Evolutionary conservation across 2,888 invertebrate species (phyloP), one percentile per base, ranked within the genome.

Genomic region (Acrobasis suavella): DNA sequence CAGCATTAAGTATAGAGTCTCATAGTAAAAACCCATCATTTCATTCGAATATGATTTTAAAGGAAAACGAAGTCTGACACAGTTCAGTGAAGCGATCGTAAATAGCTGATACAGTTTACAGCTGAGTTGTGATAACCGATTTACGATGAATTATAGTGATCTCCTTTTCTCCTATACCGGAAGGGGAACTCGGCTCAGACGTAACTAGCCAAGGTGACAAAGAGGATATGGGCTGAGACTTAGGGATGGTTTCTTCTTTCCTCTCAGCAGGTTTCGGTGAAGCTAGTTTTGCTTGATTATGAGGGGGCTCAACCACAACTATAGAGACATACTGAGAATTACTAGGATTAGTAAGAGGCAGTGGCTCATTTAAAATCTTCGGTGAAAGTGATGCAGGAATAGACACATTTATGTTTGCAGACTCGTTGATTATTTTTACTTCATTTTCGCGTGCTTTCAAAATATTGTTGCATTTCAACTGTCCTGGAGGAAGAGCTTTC

Each of bases 401-500:
- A 0, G 92, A 82, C 32, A 92, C 69, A 70, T 90, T 90, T 16
- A 89, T 87, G 64, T 88, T 89, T 61, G 86, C 86, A 37, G 90
- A 85, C 69, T 92, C 90, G 70, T 92, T 91, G 32, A 91, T 84
- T 58, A 92, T 87, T 70, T 91, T 92, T 8, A 92, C 87, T 73
- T 92, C 92, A 72, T 83, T 91, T 73, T 93, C 87, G 74, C 93
- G 94, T 87, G 97, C 97, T 94, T 98, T 98, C 62, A 98, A 92
- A 82, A 98, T 98, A 67, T 91, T 98, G 69, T 91, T 98, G 89
- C 98, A 98, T 89, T 98, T 98, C 67, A 98, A 94, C 81, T 98
- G 97, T 69, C 97, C 97, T 9, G 97, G 97, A 55, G 98, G 97
- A 65, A 98, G 94, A 22, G 96, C 95, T 75, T 95, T 95, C 37